Percentiles rank a stretch among this genome's conserved stretches.
Conservation (phyloP, 2,888 invertebrate genomes). For the Napeogenes inachia region DNA sequence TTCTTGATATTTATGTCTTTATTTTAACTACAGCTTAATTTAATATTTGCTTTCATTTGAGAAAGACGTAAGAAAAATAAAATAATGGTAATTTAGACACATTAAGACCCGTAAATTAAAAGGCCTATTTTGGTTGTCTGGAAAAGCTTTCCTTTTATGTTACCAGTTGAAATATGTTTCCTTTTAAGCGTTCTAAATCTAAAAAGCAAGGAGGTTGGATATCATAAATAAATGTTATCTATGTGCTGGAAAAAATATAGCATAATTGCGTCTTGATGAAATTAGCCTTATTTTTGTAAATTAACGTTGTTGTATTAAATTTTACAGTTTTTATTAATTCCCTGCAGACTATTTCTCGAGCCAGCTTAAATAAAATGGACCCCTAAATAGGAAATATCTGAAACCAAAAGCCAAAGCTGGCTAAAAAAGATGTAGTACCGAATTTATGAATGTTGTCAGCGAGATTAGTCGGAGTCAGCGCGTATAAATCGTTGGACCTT, state of each 20-base stretch:
- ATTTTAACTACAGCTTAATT: no score
- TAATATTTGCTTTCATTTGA: no score
- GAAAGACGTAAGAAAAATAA: background rate
- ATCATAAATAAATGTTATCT: no score
- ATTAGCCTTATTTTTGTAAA: no score
- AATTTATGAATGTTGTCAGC: constrained; percentile 7
- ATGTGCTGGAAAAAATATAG: no score
- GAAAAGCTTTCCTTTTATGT: background rate
- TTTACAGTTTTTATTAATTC: no score
- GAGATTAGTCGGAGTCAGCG: constrained; percentile 17
- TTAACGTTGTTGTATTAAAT: no score
- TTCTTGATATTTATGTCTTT: background rate
- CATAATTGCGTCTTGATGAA: no score
- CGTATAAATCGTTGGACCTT: constrained; percentile 37
- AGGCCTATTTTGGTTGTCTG: constrained; percentile 2
- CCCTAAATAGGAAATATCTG: background rate
- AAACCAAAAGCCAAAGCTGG: constrained; percentile 2
- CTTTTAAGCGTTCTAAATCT: background rate
- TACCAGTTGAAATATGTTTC: constrained; percentile 1
- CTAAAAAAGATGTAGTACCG: constrained; percentile 1
- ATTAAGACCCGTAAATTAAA: constrained; percentile 5
- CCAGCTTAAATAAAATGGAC: background rate
- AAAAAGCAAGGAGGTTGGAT: background rate
- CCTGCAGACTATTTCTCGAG: no score
- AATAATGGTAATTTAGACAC: background rate